Conservation (phyloP, 1,140 invertebrate genomes). For the Drosophila ficusphila region DNA sequence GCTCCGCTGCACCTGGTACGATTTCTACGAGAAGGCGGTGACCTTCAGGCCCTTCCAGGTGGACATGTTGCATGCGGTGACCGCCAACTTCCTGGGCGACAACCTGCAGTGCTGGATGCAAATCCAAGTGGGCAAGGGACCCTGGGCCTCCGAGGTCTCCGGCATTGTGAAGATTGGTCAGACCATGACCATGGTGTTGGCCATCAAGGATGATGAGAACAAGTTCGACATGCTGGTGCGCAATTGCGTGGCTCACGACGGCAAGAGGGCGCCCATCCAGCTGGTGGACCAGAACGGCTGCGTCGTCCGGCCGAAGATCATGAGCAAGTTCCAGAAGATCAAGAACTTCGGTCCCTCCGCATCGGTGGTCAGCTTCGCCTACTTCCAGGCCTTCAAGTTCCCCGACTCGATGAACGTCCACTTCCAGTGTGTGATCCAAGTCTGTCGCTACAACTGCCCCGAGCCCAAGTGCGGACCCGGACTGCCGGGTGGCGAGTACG, state of each 20-base stretch:
- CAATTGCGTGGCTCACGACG: constrained; percentile 97
- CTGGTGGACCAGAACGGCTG: constrained; percentile 96
- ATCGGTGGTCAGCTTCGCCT: constrained; percentile 96
- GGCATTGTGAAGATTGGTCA: constrained; percentile 98
- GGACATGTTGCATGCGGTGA: constrained; percentile 96
- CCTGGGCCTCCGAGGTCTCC: constrained; percentile 96
- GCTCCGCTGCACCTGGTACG: constrained; percentile 96
- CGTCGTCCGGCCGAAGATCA: constrained; percentile 96
- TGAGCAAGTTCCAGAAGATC: constrained; percentile 97
- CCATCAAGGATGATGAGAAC: constrained; percentile 97
- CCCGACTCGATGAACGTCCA: constrained; percentile 98
- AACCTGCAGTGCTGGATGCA: constrained; percentile 98
- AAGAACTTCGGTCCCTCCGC: constrained; percentile 97
- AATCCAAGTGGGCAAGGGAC: constrained; percentile 96
- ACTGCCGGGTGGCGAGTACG: constrained; percentile 88
- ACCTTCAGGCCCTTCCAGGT: constrained; percentile 97
- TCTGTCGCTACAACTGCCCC: constrained; percentile 96
- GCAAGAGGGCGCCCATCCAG: constrained; percentile 95
- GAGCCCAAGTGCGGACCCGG: constrained; percentile 93
- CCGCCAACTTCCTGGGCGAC: constrained; percentile 96
- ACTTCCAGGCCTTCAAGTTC: constrained; percentile 98
- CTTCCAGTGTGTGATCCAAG: constrained; percentile 98
- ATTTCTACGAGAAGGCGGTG: constrained; percentile 97
- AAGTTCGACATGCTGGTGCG: constrained; percentile 97
- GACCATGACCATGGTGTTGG: constrained; percentile 98